These are phyloP conservation scores for Musca vetustissima DNA, from an alignment of 1,140 invertebrate species.

Conservation along the genomic window DNA sequence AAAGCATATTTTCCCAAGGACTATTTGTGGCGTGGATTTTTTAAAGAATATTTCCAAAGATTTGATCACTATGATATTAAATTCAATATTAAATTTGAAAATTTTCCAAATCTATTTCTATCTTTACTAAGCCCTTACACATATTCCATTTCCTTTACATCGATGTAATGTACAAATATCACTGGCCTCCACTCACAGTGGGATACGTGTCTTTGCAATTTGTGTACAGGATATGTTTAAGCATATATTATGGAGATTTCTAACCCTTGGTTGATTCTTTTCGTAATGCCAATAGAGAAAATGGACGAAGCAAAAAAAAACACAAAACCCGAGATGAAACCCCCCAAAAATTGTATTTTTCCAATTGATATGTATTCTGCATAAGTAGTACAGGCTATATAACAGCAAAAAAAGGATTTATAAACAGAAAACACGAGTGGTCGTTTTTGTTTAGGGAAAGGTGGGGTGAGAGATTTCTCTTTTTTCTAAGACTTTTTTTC, in stretches of 20 bases:
- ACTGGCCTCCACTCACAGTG: not conserved
- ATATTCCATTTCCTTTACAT: no score
- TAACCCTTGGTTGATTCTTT: not conserved
- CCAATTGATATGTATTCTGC: constrained; percentile 21
- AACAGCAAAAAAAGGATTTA: constrained; percentile 14
- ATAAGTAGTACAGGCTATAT: not conserved
- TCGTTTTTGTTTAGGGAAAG: not conserved
- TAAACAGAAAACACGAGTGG: constrained; percentile 1
- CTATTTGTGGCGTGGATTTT: no score
- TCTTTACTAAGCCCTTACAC: no score
- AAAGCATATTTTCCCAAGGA: no score
- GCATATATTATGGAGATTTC: constrained; percentile 55
- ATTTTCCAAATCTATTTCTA: no score
- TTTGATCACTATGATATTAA: no score
- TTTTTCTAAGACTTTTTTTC: not conserved
- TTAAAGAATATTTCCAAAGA: no score
- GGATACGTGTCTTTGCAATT: constrained; percentile 40
- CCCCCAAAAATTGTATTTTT: constrained; percentile 8
- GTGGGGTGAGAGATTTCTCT: not conserved
- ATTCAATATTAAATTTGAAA: no score
- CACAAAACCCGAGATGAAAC: constrained; percentile 13
- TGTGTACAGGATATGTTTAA: constrained; percentile 54
- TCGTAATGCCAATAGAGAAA: not conserved
- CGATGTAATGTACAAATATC: no score
- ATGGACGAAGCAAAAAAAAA: no score